Evolutionary conservation across 2,113 vertebrate genomes (phyloP).

Genomic region (Clarias gariepinus): DNA sequence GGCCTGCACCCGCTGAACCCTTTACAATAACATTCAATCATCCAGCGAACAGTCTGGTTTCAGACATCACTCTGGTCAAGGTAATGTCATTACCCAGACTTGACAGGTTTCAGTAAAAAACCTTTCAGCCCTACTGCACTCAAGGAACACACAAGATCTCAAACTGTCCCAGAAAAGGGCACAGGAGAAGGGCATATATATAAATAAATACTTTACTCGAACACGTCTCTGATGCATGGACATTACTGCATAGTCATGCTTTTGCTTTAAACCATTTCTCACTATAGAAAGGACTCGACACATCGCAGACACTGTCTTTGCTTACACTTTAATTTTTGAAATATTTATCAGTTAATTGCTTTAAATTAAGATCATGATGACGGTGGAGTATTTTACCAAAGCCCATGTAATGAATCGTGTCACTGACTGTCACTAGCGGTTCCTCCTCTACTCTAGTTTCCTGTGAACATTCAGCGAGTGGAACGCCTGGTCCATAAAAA

Average conservation of each 20-base stretch:
- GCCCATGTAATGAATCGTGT: neutral
- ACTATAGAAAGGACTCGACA: too few species aligned
- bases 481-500: too few species aligned
- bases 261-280: neutral
- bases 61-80: neutral
- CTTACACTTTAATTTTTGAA: neutral
- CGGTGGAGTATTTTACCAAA: neutral
- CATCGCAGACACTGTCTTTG: neutral
- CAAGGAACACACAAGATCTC: neutral
- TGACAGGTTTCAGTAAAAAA: neutral
- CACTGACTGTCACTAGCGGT: neutral
- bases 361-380: neutral
- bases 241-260: neutral
- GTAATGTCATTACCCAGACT: neutral
- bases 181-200: neutral
- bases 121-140: neutral
- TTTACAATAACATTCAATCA: neutral
- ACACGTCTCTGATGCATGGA: neutral
- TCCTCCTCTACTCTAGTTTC: neutral
- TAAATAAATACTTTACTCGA: neutral
- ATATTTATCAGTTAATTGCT: neutral
- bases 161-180: neutral
- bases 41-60: neutral
- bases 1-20: too few species aligned
- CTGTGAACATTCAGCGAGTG: too few species aligned